Conservation (phyloP, 2,797 vertebrate species). For the Anisognathus igniventris region DNA sequence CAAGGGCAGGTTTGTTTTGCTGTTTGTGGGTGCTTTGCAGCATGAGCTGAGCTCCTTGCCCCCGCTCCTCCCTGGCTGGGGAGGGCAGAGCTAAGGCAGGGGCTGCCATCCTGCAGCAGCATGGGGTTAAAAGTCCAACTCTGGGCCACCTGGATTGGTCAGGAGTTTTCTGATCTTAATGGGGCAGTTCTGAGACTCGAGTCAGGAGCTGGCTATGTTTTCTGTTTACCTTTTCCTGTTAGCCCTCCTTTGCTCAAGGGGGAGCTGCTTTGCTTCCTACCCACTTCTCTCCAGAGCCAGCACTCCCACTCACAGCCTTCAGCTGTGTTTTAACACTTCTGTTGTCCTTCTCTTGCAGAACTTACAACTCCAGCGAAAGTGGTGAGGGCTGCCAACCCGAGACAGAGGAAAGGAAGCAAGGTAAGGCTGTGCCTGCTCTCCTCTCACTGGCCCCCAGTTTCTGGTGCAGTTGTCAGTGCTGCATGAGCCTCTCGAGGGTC, state of each 20-base stretch:
- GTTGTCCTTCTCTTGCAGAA: conserved; percentile 74
- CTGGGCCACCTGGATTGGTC: neutral
- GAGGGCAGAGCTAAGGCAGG: neutral
- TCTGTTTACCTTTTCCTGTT: neutral
- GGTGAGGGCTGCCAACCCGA: conserved; percentile 89
- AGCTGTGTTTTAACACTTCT: neutral
- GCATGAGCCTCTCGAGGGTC: neutral
- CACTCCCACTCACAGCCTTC: neutral
- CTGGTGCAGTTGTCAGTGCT: neutral
- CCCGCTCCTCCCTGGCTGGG: neutral
- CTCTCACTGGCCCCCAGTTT: neutral
- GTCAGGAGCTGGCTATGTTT: neutral
- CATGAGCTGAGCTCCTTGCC: neutral
- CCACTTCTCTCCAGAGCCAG: neutral
- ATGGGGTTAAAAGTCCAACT: neutral
- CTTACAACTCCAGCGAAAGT: conserved; percentile 88
- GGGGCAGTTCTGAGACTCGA: neutral
- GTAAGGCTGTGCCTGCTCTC: conserved; percentile 64
- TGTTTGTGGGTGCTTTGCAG: neutral
- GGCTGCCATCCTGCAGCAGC: neutral
- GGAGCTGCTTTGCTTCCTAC: neutral
- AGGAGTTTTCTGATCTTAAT: neutral
- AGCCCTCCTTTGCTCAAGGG: neutral
- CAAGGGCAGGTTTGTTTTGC: neutral
- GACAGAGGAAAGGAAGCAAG: conserved; percentile 90